Evolutionary conservation across 2,888 invertebrate species (phyloP).

Genomic region (Brachycybe producta): DNA sequence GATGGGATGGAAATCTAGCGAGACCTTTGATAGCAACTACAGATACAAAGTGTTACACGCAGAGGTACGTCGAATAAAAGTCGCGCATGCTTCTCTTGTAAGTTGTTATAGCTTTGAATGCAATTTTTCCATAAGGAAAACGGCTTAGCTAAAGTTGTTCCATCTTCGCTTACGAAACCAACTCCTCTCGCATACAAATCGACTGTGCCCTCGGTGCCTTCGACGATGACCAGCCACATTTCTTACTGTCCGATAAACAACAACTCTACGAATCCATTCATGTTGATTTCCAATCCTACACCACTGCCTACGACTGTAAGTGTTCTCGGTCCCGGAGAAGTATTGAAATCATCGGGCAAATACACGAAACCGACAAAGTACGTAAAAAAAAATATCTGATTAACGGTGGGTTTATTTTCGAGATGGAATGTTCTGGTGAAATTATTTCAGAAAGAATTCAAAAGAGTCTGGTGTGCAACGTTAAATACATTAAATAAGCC

Average conservation of each 20-base stretch:
- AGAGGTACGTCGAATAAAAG: conserved; percentile 37
- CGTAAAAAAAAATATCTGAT: too few species aligned
- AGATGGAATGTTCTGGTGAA: neutral
- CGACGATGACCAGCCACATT: neutral
- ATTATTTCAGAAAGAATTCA: neutral
- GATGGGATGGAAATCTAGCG: conserved; percentile 74
- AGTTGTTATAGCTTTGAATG: too few species aligned
- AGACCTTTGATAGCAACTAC: conserved; percentile 74
- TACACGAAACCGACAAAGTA: conserved; percentile 68
- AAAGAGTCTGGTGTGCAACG: neutral
- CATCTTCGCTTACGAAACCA: too few species aligned
- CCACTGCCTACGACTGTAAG: conserved; percentile 7
- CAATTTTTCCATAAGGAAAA: too few species aligned
- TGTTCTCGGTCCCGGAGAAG: conserved; percentile 56
- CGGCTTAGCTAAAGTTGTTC: too few species aligned
- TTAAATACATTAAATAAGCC: neutral
- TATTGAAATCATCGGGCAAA: conserved; percentile 76
- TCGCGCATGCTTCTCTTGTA: conserved; percentile 13
- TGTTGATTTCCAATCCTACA: conserved; percentile 8
- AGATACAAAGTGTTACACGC: conserved; percentile 37
- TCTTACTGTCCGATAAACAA: neutral
- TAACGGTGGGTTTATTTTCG: neutral
- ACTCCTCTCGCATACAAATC: neutral
- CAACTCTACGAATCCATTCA: neutral
- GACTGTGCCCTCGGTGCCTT: neutral